Evolutionary conservation across 2,888 invertebrate genomes (phyloP).

Genomic region (Ditula angustiorana): DNA sequence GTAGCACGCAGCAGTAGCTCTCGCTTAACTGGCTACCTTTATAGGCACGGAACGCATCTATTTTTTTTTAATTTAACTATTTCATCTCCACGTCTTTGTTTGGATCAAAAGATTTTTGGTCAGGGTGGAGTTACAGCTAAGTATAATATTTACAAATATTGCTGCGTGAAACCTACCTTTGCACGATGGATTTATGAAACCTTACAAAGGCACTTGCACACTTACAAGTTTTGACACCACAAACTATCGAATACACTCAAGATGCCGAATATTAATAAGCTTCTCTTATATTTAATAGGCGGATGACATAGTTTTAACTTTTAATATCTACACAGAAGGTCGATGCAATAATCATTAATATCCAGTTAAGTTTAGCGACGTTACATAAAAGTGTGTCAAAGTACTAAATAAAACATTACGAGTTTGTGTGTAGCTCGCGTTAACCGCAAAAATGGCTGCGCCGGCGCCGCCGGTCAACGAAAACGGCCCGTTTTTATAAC

Average conservation of each 20-base stretch:
- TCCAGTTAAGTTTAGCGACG: conserved; percentile 51
- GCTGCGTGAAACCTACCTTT: conserved; percentile 57
- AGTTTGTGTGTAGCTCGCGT: conserved; percentile 63
- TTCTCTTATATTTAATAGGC: conserved; percentile 1
- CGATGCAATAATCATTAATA: conserved; percentile 40
- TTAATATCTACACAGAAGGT: conserved; percentile 32
- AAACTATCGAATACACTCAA: conserved; percentile 67
- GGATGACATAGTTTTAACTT: neutral
- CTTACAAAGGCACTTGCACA: conserved; percentile 58
- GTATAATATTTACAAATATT: conserved; percentile 70
- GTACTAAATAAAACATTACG: conserved; percentile 69
- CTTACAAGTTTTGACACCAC: conserved; percentile 58
- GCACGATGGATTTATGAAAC: conserved; percentile 66
- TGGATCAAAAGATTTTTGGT: conserved; percentile 61
- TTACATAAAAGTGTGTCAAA: conserved; percentile 73
- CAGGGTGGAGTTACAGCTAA: conserved; percentile 46
- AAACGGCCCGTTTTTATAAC: conserved; percentile 72
- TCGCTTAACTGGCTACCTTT: conserved; percentile 53
- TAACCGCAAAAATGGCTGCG: conserved; percentile 69
- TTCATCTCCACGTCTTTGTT: conserved; percentile 68
- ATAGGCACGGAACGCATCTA: conserved; percentile 67
- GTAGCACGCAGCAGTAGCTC: conserved; percentile 53
- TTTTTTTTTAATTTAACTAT: conserved; percentile 69
- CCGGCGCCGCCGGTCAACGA: conserved; percentile 62
- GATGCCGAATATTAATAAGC: conserved; percentile 60